Evolutionary conservation across 2,113 vertebrate species (phyloP), one percentile per base, ranked within the genome.

Genomic region (Phaetusa simplex): DNA sequence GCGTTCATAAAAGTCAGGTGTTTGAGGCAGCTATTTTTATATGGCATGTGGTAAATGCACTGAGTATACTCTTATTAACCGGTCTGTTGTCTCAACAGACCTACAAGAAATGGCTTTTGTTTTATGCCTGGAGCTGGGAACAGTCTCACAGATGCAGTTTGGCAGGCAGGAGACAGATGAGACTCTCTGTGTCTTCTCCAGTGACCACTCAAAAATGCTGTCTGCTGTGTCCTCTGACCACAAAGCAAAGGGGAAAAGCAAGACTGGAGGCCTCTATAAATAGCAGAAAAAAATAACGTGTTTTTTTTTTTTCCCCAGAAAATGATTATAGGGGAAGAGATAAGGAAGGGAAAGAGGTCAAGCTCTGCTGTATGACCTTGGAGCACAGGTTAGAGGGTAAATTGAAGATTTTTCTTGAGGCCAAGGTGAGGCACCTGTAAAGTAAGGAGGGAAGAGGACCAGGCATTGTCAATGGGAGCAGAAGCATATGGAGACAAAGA

Each of bases 41-140:
- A 55, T 0, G 0, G 22, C 10, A 14, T 45, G n/a, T 1, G 3
- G 40, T 45, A 84, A 78, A 88, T 38, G 7, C 52, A 50, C 30
- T 16, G 38, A 78, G 38, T 86, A 72, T 55, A 52, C 5, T 67
- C 38, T 21, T 67, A 82, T 53, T 82, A 72, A 55, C 26, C 82
- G 61, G 40, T 29, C 52, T 79, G 22, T 52, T 71, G 36, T 82
- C 19, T 36, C 36, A 89, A 26, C 49, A 87, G 70, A 61, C 0
- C 2, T 67, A 52, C 47, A 67, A 91, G 72, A 77, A 92, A 70
- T 40, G 36, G 30, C 42, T 64, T 58, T 71, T 82, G 29, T 78
- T 94, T 96, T 74, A 38, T 82, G 81, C 26, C 34, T 3, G 24
- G 40, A 29, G 8, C 47, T 78, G 61, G 50, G 8, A 94, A 58